Conservation (phyloP, 2,888 invertebrate species). For the Craniophora ligustri region DNA sequence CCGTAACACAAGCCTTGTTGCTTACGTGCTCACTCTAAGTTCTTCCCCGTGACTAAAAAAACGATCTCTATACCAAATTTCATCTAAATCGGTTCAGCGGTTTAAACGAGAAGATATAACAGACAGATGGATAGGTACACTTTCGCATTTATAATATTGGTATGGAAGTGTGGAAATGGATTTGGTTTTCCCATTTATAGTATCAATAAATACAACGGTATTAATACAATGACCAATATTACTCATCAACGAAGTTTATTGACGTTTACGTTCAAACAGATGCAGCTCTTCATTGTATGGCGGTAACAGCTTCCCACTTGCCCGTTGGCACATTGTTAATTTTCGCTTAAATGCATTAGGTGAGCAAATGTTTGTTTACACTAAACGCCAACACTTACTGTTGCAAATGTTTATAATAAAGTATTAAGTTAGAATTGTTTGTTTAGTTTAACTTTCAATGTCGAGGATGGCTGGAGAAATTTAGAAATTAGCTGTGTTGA, state of each 20-base stretch:
- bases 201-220: background rate
- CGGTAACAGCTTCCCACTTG: slow-evolving; percentile 28
- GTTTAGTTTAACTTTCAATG: slow-evolving; percentile 26
- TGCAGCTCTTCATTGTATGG: slow-evolving; percentile 36
- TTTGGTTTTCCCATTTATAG: no score
- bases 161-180: no score
- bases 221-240: slow-evolving; percentile 12
- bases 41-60: no score
- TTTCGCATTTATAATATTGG: no score
- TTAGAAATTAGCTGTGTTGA: background rate
- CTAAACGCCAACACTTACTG: slow-evolving; percentile 39
- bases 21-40: no score
- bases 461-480: slow-evolving; percentile 29
- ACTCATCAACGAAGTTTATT: slow-evolving; percentile 17
- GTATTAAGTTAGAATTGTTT: slow-evolving; percentile 36
- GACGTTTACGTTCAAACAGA: slow-evolving; percentile 16
- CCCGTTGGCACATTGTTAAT: slow-evolving; percentile 37
- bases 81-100: no score
- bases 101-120: no score
- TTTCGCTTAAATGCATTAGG: slow-evolving; percentile 46
- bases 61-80: no score
- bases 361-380: slow-evolving; percentile 44
- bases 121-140: no score
- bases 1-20: no score
- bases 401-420: slow-evolving; percentile 43